Evolutionary conservation across 2,797 vertebrate species (phyloP).

Genomic region (Cryptoblepharus egeriae): DNA sequence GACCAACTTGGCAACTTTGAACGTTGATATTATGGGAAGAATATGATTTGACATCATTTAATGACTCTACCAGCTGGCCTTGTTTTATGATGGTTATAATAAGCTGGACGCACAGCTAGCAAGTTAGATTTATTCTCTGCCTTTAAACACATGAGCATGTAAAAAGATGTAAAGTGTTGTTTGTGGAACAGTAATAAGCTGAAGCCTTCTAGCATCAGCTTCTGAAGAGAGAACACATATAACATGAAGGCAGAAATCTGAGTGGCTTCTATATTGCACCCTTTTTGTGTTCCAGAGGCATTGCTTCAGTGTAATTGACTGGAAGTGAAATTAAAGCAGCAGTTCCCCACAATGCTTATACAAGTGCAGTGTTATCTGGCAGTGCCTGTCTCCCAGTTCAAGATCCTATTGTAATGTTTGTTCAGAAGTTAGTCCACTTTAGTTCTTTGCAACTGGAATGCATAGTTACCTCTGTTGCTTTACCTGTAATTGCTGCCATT

Average conservation of each 20-base stretch:
- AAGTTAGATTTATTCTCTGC: conserved; percentile 79
- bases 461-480: too few relatives aligned
- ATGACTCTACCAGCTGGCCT: conserved; percentile 80
- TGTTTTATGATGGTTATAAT: conserved; percentile 74
- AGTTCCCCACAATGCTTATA: not conserved
- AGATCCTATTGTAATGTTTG: not conserved
- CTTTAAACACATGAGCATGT: conserved; percentile 63
- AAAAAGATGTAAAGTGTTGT: conserved; percentile 73
- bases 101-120: conserved; percentile 77
- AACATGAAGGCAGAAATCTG: conserved; percentile 27
- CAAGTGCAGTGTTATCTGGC: not conserved
- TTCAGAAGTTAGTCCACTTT: not conserved
- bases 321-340: not conserved
- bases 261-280: not conserved
- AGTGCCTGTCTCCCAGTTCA: not conserved
- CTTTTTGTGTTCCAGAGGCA: not conserved
- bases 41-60: conserved; percentile 78
- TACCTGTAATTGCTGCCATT: not conserved
- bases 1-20: conserved; percentile 66
- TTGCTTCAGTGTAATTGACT: not conserved
- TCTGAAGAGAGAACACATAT: conserved; percentile 47
- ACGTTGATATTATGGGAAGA: conserved; percentile 53
- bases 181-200: conserved; percentile 76
- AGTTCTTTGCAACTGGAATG: not conserved
- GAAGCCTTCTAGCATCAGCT: conserved; percentile 46